These are phyloP conservation scores for Ophion obscuratus DNA, from an alignment of 2,888 invertebrate genomes.

Conservation along the genomic window DNA sequence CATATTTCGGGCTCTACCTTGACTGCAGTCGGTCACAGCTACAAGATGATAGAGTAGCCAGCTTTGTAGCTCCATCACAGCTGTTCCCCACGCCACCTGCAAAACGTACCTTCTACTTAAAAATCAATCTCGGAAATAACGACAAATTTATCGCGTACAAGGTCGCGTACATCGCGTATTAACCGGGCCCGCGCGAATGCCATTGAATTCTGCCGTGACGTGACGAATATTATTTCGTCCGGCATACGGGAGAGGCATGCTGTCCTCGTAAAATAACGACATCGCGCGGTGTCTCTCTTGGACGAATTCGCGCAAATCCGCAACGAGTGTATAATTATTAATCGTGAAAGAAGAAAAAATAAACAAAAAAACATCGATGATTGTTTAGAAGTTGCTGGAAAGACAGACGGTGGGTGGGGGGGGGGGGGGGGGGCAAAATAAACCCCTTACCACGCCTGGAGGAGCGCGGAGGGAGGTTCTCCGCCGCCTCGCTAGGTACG, in stretches of 20 bases:
- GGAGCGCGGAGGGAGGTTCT: background rate
- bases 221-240: slow-evolving; percentile 13
- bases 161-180: no score
- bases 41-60: slow-evolving; percentile 83
- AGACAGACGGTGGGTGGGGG: no score
- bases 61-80: slow-evolving; percentile 83
- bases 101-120: slow-evolving; percentile 50
- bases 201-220: slow-evolving; percentile 25
- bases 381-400: no score
- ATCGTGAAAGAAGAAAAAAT: no score
- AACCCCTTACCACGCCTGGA: background rate
- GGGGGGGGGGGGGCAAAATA: background rate
- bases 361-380: no score
- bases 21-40: slow-evolving; percentile 83
- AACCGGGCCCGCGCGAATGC: background rate
- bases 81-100: slow-evolving; percentile 83
- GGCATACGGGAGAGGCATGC: slow-evolving; percentile 18
- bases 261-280: slow-evolving; percentile 6
- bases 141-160: background rate
- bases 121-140: background rate
- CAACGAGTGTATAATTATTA: no score
- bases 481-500: background rate
- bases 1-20: slow-evolving; percentile 75
- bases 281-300: background rate
- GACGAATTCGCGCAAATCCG: no score